Evolutionary conservation across 2,113 vertebrate genomes (phyloP), one percentile per base, ranked within the genome.

Genomic region (Notiomystis cincta): DNA sequence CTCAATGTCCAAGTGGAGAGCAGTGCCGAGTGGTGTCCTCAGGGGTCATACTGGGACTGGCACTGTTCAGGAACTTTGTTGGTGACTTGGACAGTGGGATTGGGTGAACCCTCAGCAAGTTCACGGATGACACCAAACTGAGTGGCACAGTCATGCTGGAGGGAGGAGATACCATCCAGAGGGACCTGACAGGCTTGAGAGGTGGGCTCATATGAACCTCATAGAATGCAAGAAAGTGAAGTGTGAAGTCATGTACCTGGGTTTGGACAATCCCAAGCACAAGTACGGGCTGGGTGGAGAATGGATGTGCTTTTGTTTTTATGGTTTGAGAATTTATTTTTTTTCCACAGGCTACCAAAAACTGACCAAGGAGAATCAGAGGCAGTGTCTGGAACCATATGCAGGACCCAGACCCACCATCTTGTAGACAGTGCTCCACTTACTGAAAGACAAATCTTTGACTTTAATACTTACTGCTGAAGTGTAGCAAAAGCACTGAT

Each of bases 41-140:
- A 13, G 6, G 18, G 9, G 7, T 24, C 50, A 9, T 15, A 3
- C 4, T 64, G 15, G 35, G 35, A 12, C 21, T 22, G 47, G 3
- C 9, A 15, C 4, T n/a, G 19, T 27, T 42, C 25, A 13, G 10
- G 11, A 18, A 7, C 40, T 48, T 10, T 21, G 3, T 25, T 0
- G 1, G 35, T 15, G 31, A 64, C 17, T 31, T 0, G 0, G 17
- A 18, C 8, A 35, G 11, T 21, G 65, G 21, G 20, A 24, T 15
- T 0, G 1, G 42, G 50, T 6, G 17, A 9, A 10, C 13, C 1
- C 11, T 17, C 35, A 31, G 30, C 13, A 22, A 13, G 6, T 27
- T 42, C 7, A 6, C 2, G 0, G 31, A 14, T 47, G 13, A 15
- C 42, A 50, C 11, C 25, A 27, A 57, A 3, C 3, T 48, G 21